Conservation (phyloP, 2,888 invertebrate species). For the Apodemia hepburni region DNA sequence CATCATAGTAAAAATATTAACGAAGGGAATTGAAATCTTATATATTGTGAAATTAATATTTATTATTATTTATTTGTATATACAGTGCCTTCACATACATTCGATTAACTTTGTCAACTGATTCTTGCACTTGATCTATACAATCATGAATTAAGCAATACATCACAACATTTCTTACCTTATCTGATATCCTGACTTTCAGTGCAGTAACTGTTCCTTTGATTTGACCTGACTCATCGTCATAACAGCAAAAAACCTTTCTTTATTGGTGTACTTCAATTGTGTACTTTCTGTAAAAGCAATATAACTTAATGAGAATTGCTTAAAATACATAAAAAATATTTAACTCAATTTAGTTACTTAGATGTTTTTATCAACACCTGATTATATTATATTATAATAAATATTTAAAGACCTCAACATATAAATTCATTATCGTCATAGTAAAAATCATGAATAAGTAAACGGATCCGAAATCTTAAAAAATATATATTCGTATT, state of each 20-base stretch:
- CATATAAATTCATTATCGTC: slow-evolving; percentile 43
- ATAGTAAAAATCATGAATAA: too few species aligned
- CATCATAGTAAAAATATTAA: slow-evolving; percentile 64
- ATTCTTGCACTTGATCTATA: too few species aligned
- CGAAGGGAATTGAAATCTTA: slow-evolving; percentile 84
- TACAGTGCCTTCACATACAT: too few species aligned
- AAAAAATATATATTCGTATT: too few species aligned
- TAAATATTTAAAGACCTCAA: slow-evolving; percentile 71
- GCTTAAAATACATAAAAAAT: not conserved
- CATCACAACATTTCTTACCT: too few species aligned
- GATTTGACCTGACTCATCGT: slow-evolving; percentile 95
- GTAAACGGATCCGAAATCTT: too few species aligned
- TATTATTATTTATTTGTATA: too few species aligned
- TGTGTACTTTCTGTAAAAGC: slow-evolving; percentile 87
- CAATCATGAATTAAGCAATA: too few species aligned
- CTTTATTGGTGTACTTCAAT: slow-evolving; percentile 86
- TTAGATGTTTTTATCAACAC: slow-evolving; percentile 59
- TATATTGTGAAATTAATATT: slow-evolving; percentile 77
- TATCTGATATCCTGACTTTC: too few species aligned
- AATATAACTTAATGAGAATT: not conserved
- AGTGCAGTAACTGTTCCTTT: slow-evolving; percentile 56
- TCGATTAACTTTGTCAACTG: too few species aligned
- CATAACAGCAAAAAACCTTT: slow-evolving; percentile 97
- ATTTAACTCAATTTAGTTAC: slow-evolving; percentile 26
- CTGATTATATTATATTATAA: slow-evolving; percentile 30